Evolutionary conservation across 2,113 vertebrate genomes (phyloP).

Genomic region (Capreolus pygargus): DNA sequence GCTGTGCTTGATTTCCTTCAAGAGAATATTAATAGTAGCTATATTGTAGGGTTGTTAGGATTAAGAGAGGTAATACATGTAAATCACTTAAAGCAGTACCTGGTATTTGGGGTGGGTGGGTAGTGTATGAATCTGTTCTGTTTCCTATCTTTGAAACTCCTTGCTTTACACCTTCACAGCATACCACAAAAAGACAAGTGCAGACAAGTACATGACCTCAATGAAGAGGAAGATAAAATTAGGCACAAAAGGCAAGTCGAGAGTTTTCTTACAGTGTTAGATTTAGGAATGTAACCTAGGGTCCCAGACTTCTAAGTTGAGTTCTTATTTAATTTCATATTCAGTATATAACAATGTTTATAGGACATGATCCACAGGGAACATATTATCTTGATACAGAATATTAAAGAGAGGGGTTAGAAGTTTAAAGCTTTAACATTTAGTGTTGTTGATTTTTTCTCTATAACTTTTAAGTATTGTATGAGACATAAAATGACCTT

Average conservation of each 20-base stretch:
- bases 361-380: constrained; percentile 57
- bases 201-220: constrained; percentile 78
- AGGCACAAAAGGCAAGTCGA: constrained; percentile 77
- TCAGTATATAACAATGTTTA: constrained; percentile 58
- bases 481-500: constrained; percentile 33
- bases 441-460: constrained; percentile 52
- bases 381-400: constrained; percentile 48
- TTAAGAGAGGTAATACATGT: constrained; percentile 35
- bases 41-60: neutral
- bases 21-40: neutral
- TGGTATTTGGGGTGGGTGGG: constrained; percentile 52
- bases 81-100: constrained; percentile 47
- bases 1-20: constrained; percentile 31
- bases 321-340: constrained; percentile 61
- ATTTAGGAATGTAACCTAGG: constrained; percentile 71
- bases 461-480: constrained; percentile 55
- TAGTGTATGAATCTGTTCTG: constrained; percentile 61
- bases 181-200: constrained; percentile 76
- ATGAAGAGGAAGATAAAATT: constrained; percentile 79
- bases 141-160: constrained; percentile 75
- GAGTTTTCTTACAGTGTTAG: constrained; percentile 77
- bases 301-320: constrained; percentile 55
- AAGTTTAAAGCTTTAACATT: constrained; percentile 61
- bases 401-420: constrained; percentile 57
- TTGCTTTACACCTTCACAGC: constrained; percentile 77